Evolutionary conservation across 2,888 invertebrate genomes (phyloP).

Genomic region (Callyntrura sp.): DNA sequence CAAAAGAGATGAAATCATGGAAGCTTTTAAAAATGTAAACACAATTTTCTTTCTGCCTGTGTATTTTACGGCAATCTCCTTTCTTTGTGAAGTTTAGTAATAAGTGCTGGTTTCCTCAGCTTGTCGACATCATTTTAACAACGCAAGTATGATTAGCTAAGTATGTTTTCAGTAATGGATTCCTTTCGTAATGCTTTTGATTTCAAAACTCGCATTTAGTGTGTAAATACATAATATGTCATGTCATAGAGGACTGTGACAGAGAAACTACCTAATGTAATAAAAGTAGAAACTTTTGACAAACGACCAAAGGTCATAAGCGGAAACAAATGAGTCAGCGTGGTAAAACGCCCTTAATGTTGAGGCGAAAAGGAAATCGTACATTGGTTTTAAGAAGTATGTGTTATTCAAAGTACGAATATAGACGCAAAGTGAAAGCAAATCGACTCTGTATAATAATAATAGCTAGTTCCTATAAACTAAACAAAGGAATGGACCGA

Average conservation of each 20-base stretch:
- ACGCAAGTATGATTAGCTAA: background rate
- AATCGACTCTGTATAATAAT: background rate
- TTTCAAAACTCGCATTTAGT: background rate
- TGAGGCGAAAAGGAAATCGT: too few species aligned
- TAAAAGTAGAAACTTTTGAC: too few species aligned
- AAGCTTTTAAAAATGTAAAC: conserved; percentile 57
- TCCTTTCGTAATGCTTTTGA: background rate
- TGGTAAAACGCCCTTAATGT: too few species aligned
- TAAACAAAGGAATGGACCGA: background rate
- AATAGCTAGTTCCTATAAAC: background rate
- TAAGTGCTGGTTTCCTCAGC: background rate
- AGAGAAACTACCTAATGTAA: too few species aligned
- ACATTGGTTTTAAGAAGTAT: background rate
- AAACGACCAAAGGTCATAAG: too few species aligned
- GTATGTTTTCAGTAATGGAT: background rate
- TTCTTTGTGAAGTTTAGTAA: background rate
- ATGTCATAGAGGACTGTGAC: too few species aligned
- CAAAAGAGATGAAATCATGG: background rate
- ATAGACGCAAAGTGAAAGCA: too few species aligned
- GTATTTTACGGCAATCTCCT: background rate
- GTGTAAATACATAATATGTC: too few species aligned
- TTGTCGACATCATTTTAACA: background rate
- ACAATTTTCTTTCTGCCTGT: background rate
- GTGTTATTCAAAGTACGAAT: too few species aligned
- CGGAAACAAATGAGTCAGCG: too few species aligned